These are phyloP conservation scores for Trisateles emortualis DNA, from an alignment of 2,888 invertebrate species.

Conservation along the genomic window DNA sequence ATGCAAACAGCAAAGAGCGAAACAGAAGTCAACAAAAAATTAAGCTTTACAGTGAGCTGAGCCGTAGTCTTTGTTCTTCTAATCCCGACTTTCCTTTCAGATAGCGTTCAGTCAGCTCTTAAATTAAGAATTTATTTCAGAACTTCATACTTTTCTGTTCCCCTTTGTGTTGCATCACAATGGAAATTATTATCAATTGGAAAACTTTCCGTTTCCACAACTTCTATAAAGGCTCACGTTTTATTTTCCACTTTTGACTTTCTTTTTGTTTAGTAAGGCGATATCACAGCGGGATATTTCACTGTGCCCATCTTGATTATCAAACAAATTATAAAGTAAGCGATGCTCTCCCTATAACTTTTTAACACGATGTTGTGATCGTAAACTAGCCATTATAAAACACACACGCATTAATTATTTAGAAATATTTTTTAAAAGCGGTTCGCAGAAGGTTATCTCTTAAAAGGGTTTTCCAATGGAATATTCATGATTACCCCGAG, in stretches of 20 bases:
- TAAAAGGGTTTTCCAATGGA: slow-evolving; percentile 73
- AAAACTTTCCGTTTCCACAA: slow-evolving; percentile 79
- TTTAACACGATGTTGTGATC: slow-evolving; percentile 24
- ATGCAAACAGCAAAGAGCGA: slow-evolving; percentile 67
- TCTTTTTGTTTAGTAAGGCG: slow-evolving; percentile 64
- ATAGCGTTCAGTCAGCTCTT: slow-evolving; percentile 82
- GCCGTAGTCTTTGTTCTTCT: slow-evolving; percentile 77
- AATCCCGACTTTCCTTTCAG: slow-evolving; percentile 81
- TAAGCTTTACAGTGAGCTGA: slow-evolving; percentile 63
- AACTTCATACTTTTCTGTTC: slow-evolving; percentile 82
- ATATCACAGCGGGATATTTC: slow-evolving; percentile 56
- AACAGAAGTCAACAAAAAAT: slow-evolving; percentile 76
- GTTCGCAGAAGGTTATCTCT: slow-evolving; percentile 58
- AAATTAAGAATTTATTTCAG: slow-evolving; percentile 84
- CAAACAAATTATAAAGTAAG: slow-evolving; percentile 46
- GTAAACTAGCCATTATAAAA: slow-evolving; percentile 46
- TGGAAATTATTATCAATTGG: slow-evolving; percentile 85
- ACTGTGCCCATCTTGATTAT: slow-evolving; percentile 53
- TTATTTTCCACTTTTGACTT: slow-evolving; percentile 74
- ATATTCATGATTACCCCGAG: slow-evolving; percentile 75
- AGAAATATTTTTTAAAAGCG: slow-evolving; percentile 63
- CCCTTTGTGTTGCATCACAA: slow-evolving; percentile 82
- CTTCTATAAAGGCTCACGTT: slow-evolving; percentile 75
- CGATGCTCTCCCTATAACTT: slow-evolving; percentile 26
- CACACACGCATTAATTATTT: slow-evolving; percentile 58